Evolutionary conservation across 2,888 invertebrate genomes (phyloP), one percentile per base, ranked within the genome.

Genomic region (Coelinius sp.): DNA sequence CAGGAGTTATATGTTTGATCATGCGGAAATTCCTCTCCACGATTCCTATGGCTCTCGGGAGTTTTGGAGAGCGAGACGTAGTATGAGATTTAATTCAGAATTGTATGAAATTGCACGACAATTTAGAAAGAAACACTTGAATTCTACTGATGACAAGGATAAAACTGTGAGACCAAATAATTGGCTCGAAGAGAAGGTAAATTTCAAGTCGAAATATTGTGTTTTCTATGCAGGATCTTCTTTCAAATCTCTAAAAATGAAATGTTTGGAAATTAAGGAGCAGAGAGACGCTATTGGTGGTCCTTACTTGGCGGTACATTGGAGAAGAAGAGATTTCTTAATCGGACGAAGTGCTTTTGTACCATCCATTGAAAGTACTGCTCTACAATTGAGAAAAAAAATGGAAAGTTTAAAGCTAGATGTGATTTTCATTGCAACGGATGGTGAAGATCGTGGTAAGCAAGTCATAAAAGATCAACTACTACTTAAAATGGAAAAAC

Each of bases 281-380:
- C 88, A 86, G 76, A 88, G 91, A 74, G 87, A 85, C 79, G 91
- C 92, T 0, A 82, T 82, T 66, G 93, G 95, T 65, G 91, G 92
- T 0, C 92, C 93, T 0, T 99, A 96, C 86, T 74, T 98, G 7
- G 92, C 94, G 53, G 92, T 94, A 0, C 99, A 99, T 88, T 90
- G 98, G 86, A 90, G 99, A 79, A 90, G 99, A 68, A 91, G 92
- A 75, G 99, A 99, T 88, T 99, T 98, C 88, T 89, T 95, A 0
- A 88, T 90, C 59, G 93, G 94, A 0, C 91, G 95, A 70, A 89
- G 91, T 20, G 90, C 92, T 5, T 92, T 95, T 68, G 91, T 96
- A 4, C 98, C 98, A 12, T 92, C 93, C 7, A 88, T 98, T n/a
- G 88, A 91, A 77, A 91, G 92, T 71, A 94, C 97, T 0, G 95